phyloP scores from a whole-genome alignment of 2,113 vertebrate species.

The Silurus meridionalis region DNA sequence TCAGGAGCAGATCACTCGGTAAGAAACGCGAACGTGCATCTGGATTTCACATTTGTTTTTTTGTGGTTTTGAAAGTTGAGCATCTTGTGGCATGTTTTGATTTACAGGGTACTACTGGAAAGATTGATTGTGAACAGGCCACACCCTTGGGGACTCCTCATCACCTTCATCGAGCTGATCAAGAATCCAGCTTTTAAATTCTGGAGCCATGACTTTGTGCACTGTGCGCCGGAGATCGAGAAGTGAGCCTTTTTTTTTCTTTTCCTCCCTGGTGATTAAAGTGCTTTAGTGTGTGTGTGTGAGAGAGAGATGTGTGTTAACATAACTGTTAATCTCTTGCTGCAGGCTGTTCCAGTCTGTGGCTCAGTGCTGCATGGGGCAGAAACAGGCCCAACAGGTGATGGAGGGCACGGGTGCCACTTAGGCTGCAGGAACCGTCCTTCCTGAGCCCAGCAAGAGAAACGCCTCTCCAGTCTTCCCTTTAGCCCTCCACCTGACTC shows the following conservation, averaged over 20 bases:
- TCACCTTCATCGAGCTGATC: slow-evolving; percentile 99
- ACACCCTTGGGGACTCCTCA: slow-evolving; percentile 98
- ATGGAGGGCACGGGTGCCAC: slow-evolving; percentile 99
- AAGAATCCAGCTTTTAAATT: slow-evolving; percentile 99
- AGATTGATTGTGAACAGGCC: slow-evolving; percentile 98
- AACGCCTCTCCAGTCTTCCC: slow-evolving; percentile 30
- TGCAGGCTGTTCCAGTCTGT: slow-evolving; percentile 97
- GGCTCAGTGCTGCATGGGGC: slow-evolving; percentile 99
- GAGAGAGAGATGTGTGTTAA: neutral
- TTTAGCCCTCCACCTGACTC: slow-evolving; percentile 54
- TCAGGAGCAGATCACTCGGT: slow-evolving; percentile 98
- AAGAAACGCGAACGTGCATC: neutral
- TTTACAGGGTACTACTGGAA: slow-evolving; percentile 90
- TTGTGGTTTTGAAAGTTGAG: neutral
- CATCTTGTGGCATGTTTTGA: slow-evolving; percentile 4
- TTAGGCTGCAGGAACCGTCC: slow-evolving; percentile 72
- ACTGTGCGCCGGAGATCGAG: slow-evolving; percentile 98
- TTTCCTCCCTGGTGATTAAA: neutral
- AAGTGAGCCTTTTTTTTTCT: slow-evolving; percentile 76
- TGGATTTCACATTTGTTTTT: neutral
- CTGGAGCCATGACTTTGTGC: slow-evolving; percentile 99
- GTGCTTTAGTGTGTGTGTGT: neutral
- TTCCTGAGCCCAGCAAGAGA: slow-evolving; percentile 63
- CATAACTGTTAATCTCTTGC: neutral
- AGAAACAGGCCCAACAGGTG: slow-evolving; percentile 99